A percentile compares a stretch with the other conserved stretches of the same genome.
Evolutionary conservation across 2,797 vertebrate species (phyloP).

Genomic region (Craterocephalus amniculus): DNA sequence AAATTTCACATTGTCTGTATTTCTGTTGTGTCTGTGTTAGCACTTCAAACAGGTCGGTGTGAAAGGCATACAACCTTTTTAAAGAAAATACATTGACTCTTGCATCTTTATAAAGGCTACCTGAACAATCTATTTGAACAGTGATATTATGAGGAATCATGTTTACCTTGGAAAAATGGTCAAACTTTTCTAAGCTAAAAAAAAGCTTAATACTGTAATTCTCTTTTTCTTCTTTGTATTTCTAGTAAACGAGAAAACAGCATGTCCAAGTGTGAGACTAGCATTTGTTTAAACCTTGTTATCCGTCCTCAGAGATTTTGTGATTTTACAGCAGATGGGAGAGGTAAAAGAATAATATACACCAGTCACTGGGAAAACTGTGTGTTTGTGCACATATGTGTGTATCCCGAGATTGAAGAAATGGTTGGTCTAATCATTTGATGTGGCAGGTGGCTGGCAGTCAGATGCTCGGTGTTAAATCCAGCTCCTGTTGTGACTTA

Average conservation of each 20-base stretch:
- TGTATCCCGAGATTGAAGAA: conserved; percentile 39
- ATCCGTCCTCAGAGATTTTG: conserved; percentile 62
- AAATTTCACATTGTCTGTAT: too few relatives aligned
- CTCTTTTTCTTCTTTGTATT: conserved; percentile 11
- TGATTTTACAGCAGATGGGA: conserved; percentile 67
- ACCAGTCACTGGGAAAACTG: conserved; percentile 57
- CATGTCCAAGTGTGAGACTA: conserved; percentile 30
- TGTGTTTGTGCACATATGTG: conserved; percentile 35
- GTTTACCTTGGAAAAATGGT: conserved; percentile 5
- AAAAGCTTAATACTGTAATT: conserved; percentile 35
- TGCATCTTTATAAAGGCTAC: conserved; percentile 12
- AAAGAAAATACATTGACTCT: neutral
- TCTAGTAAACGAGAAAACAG: conserved; percentile 51
- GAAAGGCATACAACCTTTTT: conserved; percentile 1
- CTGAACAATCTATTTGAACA: neutral
- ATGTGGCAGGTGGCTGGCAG: conserved; percentile 70
- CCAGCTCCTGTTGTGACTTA: conserved; percentile 58
- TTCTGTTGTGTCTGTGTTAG: too few relatives aligned
- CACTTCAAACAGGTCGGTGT: too few relatives aligned
- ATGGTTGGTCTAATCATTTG: conserved; percentile 54
- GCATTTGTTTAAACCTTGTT: conserved; percentile 61
- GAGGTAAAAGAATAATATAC: conserved; percentile 48
- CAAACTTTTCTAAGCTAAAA: neutral
- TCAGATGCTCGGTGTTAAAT: conserved; percentile 57
- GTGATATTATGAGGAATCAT: neutral